Evolutionary conservation across 2,113 vertebrate genomes (phyloP), one percentile per base, ranked within the genome.

Genomic region (Hypanus sabinus): DNA sequence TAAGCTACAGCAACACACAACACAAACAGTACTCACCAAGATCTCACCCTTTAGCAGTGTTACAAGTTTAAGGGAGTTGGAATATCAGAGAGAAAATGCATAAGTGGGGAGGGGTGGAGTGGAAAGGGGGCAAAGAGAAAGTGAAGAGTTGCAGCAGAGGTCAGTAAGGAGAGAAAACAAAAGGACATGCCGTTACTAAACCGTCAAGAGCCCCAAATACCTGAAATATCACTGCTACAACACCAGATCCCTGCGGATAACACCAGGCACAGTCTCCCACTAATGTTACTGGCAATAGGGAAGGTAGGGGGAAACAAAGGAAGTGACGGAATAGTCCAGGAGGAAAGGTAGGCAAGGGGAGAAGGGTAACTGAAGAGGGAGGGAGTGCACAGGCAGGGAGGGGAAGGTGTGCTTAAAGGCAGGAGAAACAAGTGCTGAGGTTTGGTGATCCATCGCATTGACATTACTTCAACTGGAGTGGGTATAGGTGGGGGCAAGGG

Each of bases 21-120:
- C 57, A 87, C 83, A 62, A 87, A 87, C 27, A 96, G 98, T 99
- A 99, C 98, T 99, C 98, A 99, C 98, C 98, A 99, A 96, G 95
- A 99, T 98, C 96, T 99, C 98, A 96, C 98, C 98, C 98, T 99
- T 98, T 96, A 95, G 95, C 94, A 83, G 83, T 87, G 57, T 87
- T 62, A 87, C 7, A 46, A 87, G 57, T 87, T 60, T n/a, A 87
- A 87, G 30, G 27, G 27, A 87, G 83, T 30, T n/a, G 57, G 83
- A 62, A 87, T 87, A 62, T n/a, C 57, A 87, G 57, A 87, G 27
- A 46, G 57, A 62, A 85, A 87, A 22, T 87, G 57, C 57, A 62
- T 87, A 57, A 87, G 81, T 85, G 46, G 83, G 83, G 27, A 60
- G 83, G 83, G 83, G 38, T 57, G 22, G 55, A 87, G 83, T 87